Evolutionary conservation across 2,797 vertebrate species (phyloP).

Genomic region (Girardinus metallicus): DNA sequence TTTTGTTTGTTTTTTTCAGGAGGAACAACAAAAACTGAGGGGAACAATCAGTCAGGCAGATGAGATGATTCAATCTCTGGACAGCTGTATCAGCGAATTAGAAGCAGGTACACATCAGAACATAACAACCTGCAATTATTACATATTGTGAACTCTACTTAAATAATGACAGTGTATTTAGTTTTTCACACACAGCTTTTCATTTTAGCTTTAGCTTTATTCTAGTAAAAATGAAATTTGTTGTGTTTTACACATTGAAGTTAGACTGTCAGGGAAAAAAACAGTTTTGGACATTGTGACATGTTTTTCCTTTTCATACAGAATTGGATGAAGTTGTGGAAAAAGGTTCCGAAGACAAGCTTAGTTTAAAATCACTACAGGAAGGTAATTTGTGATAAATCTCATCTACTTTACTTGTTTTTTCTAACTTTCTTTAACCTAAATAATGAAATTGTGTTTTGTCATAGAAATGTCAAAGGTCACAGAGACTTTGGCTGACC

Average conservation of each 20-base stretch:
- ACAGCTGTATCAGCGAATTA: slow-evolving; percentile 72
- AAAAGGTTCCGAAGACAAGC: slow-evolving; percentile 51
- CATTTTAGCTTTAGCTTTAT: neutral
- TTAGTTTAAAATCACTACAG: slow-evolving; percentile 64
- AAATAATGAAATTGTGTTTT: neutral
- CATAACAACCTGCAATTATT: neutral
- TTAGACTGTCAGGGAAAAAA: neutral
- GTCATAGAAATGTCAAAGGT: slow-evolving; percentile 66
- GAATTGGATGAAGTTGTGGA: slow-evolving; percentile 72
- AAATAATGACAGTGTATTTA: neutral
- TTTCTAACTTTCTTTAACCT: neutral
- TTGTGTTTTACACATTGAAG: neutral
- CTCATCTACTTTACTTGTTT: neutral
- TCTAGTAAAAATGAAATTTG: neutral
- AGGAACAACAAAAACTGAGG: slow-evolving; percentile 70
- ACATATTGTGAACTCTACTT: neutral
- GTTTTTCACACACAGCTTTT: neutral
- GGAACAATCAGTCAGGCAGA: slow-evolving; percentile 65
- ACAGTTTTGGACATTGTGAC: neutral
- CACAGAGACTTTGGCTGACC: slow-evolving; percentile 52
- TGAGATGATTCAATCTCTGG: slow-evolving; percentile 71
- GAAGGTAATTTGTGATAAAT: slow-evolving; percentile 57
- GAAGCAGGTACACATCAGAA: slow-evolving; percentile 70
- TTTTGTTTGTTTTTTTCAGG: slow-evolving; percentile 44
- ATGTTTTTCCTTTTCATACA: slow-evolving; percentile 27